Percentiles rank a stretch among this genome's conserved stretches.
phyloP scores from a whole-genome alignment of 2,888 invertebrate species.

The Monochamus alternatus region DNA sequence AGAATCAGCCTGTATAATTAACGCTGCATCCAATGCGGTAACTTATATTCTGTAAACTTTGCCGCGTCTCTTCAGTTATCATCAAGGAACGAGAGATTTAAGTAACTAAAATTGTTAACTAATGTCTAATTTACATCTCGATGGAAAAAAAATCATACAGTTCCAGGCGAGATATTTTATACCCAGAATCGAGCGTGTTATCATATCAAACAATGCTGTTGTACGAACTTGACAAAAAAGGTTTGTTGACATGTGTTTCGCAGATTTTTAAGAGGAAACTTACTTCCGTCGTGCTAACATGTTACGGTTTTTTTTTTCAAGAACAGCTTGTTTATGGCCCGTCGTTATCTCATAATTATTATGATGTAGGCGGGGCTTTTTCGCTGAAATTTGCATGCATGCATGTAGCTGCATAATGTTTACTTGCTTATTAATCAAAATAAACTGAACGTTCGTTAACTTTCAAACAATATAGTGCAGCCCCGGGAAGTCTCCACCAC shows the following conservation, averaged over 20 bases:
- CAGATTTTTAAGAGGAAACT: constrained; percentile 55
- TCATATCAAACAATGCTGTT: neutral
- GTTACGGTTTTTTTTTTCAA: constrained; percentile 44
- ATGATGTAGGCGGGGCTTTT: constrained; percentile 38
- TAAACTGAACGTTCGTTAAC: constrained; percentile 42
- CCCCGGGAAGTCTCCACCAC: neutral
- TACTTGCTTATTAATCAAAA: constrained; percentile 37
- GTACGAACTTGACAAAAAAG: constrained; percentile 33
- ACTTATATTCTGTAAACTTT: too few relatives aligned
- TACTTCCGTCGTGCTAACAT: constrained; percentile 50
- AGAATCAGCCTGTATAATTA: too few relatives aligned
- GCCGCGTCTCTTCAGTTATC: too few relatives aligned
- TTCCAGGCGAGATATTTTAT: neutral
- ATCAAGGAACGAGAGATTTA: too few relatives aligned
- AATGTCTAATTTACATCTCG: too few relatives aligned
- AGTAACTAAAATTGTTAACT: too few relatives aligned
- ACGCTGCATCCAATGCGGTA: too few relatives aligned
- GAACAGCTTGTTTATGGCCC: constrained; percentile 45
- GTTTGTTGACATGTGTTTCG: constrained; percentile 53
- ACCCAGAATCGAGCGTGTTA: neutral
- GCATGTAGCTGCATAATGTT: constrained; percentile 43
- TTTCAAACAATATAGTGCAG: constrained; percentile 21
- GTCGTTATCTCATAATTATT: constrained; percentile 46
- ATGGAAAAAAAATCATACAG: too few relatives aligned
- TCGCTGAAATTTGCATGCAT: constrained; percentile 43